A percentile compares a stretch with the other conserved stretches of the same genome.
These are phyloP conservation scores for Sceloporus undulatus DNA, from an alignment of 2,113 vertebrate genomes.

Conservation along the genomic window DNA sequence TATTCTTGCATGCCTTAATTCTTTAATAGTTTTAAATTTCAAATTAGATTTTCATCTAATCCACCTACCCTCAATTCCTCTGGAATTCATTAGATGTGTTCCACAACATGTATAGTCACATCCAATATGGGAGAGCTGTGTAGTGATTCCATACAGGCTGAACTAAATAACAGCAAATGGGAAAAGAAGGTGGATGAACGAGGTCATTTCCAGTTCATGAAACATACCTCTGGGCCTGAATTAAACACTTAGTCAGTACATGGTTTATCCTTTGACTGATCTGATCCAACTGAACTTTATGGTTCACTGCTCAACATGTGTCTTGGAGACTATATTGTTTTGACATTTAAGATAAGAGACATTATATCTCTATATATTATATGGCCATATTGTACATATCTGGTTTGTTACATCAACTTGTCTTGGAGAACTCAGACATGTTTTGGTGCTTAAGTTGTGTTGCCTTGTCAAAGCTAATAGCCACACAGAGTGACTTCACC, in stretches of 20 bases:
- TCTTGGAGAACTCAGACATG: slow-evolving; percentile 53
- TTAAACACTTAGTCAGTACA: neutral
- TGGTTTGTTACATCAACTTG: slow-evolving; percentile 24
- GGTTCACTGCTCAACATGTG: neutral
- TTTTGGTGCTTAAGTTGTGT: slow-evolving; percentile 61
- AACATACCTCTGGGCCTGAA: neutral
- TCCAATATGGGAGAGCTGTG: neutral
- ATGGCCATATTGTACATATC: slow-evolving; percentile 22
- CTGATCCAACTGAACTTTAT: neutral
- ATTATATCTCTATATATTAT: slow-evolving; percentile 21
- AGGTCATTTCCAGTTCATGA: neutral
- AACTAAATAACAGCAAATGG: neutral
- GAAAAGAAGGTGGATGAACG: neutral
- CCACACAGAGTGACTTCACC: slow-evolving; percentile 66
- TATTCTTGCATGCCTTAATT: neutral
- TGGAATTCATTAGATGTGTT: neutral
- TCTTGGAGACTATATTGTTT: neutral
- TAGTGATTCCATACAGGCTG: neutral
- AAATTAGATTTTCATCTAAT: neutral
- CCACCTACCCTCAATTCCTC: neutral
- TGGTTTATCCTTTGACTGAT: neutral
- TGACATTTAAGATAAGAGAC: slow-evolving; percentile 19
- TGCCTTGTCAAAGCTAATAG: slow-evolving; percentile 60
- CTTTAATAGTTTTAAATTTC: neutral
- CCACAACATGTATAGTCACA: neutral